Evolutionary conservation across 1,140 invertebrate genomes (phyloP), one percentile per base, ranked within the genome.

Genomic region (Chelonus insularis): DNA sequence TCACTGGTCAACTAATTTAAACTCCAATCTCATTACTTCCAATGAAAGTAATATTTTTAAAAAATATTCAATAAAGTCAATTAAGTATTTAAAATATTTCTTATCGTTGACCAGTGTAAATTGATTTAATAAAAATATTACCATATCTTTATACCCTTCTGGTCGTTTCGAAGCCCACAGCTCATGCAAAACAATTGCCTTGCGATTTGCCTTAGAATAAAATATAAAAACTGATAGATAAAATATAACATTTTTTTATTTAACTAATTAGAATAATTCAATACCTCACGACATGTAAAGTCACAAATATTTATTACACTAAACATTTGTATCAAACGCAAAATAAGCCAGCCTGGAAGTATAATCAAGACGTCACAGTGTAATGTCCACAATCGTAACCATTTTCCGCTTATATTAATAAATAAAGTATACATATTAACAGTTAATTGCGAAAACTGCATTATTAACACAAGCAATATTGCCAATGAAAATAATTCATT

Each of bases 311-410:
- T 18, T 7, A 58, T 32, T 11, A 48, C 36, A 18, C 8, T 16
- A 20, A 58, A 25, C 43, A 36, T 32, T 58, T 50, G 29, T 5
- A 58, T 36, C 11, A 48, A 58, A 25, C 43, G 41, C 21, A 57
- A 14, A 4, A 57, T 29, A 3, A 57, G 11, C 55, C 55, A 45
- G 21, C 52, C 52, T n/a, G 18, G 12, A 7, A 23, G 21, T 37
- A n/a, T 14, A 36, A 5, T 18, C 21, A 16, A 41, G 34, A 37
- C 12, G 16, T 16, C 39, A 2, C 21, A 21, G 8, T 11, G 36
- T 3, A 58, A 41, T n/a, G n/a, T n/a, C n/a, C n/a, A n/a, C n/a
- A n/a, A n/a, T n/a, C n/a, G n/a, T n/a, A n/a, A n/a, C n/a, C n/a
- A n/a, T n/a, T n/a, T n/a, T n/a, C n/a, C n/a, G n/a, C n/a, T n/a